These are phyloP conservation scores for Autographa pulchrina DNA, from an alignment of 2,888 invertebrate genomes.

Conservation along the genomic window DNA sequence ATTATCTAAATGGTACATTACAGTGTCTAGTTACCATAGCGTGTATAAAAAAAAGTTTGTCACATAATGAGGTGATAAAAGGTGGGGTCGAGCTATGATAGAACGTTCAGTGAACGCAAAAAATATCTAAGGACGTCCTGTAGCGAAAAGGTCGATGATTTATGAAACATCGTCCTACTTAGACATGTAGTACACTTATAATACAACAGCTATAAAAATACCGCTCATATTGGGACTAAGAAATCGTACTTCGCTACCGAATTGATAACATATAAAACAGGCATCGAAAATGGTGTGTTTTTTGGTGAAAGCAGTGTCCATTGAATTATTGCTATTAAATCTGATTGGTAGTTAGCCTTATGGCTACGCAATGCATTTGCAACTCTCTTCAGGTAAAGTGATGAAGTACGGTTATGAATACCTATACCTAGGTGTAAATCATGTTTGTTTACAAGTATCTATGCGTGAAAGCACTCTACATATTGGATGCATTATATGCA, in stretches of 20 bases:
- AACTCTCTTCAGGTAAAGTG: background rate
- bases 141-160: constrained; percentile 1
- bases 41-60: constrained; percentile 7
- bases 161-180: background rate
- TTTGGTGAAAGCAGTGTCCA: background rate
- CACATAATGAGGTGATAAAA: background rate
- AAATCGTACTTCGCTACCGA: background rate
- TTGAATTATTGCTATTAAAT: background rate
- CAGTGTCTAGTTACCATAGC: background rate
- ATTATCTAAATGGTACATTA: background rate
- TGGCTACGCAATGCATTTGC: background rate
- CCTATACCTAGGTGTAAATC: background rate
- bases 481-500: background rate
- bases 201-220: background rate
- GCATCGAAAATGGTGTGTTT: background rate
- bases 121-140: constrained; percentile 1
- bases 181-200: background rate
- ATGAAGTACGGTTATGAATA: background rate
- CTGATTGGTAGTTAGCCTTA: background rate
- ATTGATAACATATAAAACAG: background rate
- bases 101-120: constrained; percentile 5
- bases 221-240: background rate
- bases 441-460: background rate
- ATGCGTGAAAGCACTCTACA: background rate
- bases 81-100: constrained; percentile 1